Percentiles rank a stretch among this genome's conserved stretches.
phyloP scores from a whole-genome alignment of 1,140 invertebrate genomes.

The Lepidurus couesii region DNA sequence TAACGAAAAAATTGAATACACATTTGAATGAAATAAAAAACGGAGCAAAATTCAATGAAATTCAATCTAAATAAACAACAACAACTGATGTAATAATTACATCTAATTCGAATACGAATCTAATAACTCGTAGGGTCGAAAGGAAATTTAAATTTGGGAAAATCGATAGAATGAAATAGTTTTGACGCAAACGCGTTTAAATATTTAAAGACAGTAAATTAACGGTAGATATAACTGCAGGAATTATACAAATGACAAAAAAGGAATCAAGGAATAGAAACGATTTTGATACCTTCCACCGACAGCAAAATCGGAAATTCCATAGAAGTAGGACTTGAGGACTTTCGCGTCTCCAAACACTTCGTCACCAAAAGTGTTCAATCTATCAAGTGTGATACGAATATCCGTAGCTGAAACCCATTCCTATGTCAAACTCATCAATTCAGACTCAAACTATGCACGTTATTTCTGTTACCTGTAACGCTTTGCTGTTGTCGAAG shows the following conservation, averaged over 20 bases:
- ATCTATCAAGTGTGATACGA: conserved; percentile 75
- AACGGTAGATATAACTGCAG: too few relatives aligned
- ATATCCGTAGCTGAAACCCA: conserved; percentile 97
- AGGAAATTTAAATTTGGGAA: too few relatives aligned
- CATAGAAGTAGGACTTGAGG: conserved; percentile 94
- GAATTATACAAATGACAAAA: neutral
- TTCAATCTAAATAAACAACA: too few relatives aligned
- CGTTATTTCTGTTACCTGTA: conserved; percentile 62
- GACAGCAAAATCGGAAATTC: conserved; percentile 91
- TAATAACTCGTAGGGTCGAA: too few relatives aligned
- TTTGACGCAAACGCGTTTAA: too few relatives aligned
- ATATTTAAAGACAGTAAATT: too few relatives aligned
- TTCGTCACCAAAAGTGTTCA: conserved; percentile 98
- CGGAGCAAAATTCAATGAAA: too few relatives aligned
- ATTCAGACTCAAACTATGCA: neutral
- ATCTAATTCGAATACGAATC: too few relatives aligned
- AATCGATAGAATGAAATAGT: too few relatives aligned
- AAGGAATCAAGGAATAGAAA: conserved; percentile 26
- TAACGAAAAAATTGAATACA: too few relatives aligned
- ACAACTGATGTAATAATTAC: too few relatives aligned
- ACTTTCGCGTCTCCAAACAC: conserved; percentile 89
- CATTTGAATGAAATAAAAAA: too few relatives aligned
- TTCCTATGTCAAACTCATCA: conserved; percentile 55
- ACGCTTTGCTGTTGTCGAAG: conserved; percentile 78
- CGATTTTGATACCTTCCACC: conserved; percentile 64